Evolutionary conservation across 2,797 vertebrate species (phyloP), one percentile per base, ranked within the genome.

Genomic region (Erpetoichthys calabaricus): DNA sequence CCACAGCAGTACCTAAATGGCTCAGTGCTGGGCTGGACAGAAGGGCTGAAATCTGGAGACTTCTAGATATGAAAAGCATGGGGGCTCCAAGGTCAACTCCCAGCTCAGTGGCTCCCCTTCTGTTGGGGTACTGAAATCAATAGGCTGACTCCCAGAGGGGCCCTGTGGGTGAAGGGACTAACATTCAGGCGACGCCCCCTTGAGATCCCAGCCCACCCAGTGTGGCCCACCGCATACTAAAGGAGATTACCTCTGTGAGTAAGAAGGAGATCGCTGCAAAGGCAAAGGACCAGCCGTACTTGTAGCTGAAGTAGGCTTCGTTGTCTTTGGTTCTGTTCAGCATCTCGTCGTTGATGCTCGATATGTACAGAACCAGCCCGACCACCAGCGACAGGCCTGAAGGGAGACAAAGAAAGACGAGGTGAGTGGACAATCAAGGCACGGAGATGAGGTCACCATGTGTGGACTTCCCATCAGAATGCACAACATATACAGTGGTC

Each of bases 261-360:
- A 95, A 83, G 74, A 95, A 95, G 0, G 91, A 95, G 68, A 92
- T 89, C 63, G 91, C 92, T 44, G 92, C 88, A 59, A 93, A 94
- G 8, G 90, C 89, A 42, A 95, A 95, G 0, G 92, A 95, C 91
- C 92, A 92, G 57, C 92, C 90, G 0, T 93, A 95, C 69, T 88
- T 89, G 74, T 94, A 95, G 70, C 76, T 91, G 81, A 95, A 91
- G 73, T 89, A 93, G 0, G 89, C 82, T 55, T 94, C 91, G 0
- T 86, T 87, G 49, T 84, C 83, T 77, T 88, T 92, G 56, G 91
- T 92, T 65, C 89, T 79, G 75, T 91, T 94, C 62, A 93, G 62
- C 84, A 95, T 88, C 78, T 95, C 91, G 1, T 95, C 91, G 0
- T 91, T 95, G 42, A 94, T 93, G 72, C 86, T 94, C 68, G 92